phyloP scores from a whole-genome alignment of 2,888 invertebrate genomes.

The Pristionchus exspectatus region DNA sequence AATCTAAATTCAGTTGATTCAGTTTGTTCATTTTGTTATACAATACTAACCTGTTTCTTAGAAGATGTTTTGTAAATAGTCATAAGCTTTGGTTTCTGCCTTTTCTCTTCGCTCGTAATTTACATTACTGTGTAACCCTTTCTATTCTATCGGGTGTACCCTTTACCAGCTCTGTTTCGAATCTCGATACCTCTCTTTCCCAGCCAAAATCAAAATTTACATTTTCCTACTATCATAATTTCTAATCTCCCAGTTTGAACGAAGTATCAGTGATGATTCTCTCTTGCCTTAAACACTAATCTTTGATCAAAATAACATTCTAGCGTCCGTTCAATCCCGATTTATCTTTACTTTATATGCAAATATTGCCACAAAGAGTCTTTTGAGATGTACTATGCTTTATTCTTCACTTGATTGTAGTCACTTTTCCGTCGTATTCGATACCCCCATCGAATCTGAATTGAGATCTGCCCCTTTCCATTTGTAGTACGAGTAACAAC shows the following conservation, averaged over 20 bases:
- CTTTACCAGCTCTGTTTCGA: conserved; percentile 23
- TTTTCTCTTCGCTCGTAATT: conserved; percentile 31
- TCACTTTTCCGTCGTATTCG: conserved; percentile 30
- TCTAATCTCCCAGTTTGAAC: conserved; percentile 27
- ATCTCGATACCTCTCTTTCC: conserved; percentile 32
- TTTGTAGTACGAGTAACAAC: conserved; percentile 19
- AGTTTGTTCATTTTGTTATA: not conserved
- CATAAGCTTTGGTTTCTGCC: not conserved
- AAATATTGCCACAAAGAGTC: conserved; percentile 30
- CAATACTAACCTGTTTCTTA: conserved; percentile 8
- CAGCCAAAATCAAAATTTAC: conserved; percentile 37
- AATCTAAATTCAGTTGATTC: not conserved
- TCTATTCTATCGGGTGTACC: conserved; percentile 25
- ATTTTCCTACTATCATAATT: conserved; percentile 6
- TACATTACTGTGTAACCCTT: conserved; percentile 23
- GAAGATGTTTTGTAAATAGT: conserved; percentile 22
- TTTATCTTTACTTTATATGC: not conserved
- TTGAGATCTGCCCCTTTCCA: conserved; percentile 25
- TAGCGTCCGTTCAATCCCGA: conserved; percentile 12
- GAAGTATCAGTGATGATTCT: conserved; percentile 41
- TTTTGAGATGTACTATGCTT: conserved; percentile 16
- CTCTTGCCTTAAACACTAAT: conserved; percentile 31
- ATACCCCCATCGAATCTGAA: not conserved
- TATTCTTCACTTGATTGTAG: conserved; percentile 7
- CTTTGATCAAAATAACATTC: conserved; percentile 33